These are phyloP conservation scores for Synergus japonicus DNA, from an alignment of 2,888 invertebrate genomes.

Conservation along the genomic window DNA sequence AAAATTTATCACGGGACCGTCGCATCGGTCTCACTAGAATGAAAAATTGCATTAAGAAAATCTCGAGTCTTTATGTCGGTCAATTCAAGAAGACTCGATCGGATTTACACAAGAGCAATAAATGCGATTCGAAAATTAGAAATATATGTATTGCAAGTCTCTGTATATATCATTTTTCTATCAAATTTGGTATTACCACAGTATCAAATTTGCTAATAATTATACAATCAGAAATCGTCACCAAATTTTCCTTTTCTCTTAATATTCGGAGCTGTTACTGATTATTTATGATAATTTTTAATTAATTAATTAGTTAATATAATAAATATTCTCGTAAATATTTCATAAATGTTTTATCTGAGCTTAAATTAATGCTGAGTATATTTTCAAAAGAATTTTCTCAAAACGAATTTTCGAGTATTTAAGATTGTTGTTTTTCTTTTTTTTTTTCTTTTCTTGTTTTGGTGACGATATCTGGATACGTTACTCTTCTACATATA, in stretches of 20 bases:
- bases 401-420: too few relatives aligned
- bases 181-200: slow-evolving; percentile 44
- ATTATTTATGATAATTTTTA: background rate
- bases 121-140: slow-evolving; percentile 15
- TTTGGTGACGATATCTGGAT: background rate
- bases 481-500: background rate
- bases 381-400: too few relatives aligned
- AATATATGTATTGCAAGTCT: slow-evolving; percentile 24
- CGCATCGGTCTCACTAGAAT: background rate
- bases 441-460: background rate
- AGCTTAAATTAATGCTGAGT: too few relatives aligned
- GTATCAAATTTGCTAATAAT: slow-evolving; percentile 10
- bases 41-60: slow-evolving; percentile 30
- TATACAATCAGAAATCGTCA: slow-evolving; percentile 5
- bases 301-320: background rate
- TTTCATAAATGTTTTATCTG: too few relatives aligned
- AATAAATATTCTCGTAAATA: too few relatives aligned
- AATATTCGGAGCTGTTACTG: background rate
- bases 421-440: too few relatives aligned
- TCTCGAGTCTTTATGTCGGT: slow-evolving; percentile 9
- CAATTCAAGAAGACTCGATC: slow-evolving; percentile 1
- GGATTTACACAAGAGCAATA: slow-evolving; percentile 1
- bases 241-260: background rate
- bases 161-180: slow-evolving; percentile 52
- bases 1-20: slow-evolving; percentile 22